Evolutionary conservation across 2,888 invertebrate genomes (phyloP).

Genomic region (Sceliomorpha sp.): DNA sequence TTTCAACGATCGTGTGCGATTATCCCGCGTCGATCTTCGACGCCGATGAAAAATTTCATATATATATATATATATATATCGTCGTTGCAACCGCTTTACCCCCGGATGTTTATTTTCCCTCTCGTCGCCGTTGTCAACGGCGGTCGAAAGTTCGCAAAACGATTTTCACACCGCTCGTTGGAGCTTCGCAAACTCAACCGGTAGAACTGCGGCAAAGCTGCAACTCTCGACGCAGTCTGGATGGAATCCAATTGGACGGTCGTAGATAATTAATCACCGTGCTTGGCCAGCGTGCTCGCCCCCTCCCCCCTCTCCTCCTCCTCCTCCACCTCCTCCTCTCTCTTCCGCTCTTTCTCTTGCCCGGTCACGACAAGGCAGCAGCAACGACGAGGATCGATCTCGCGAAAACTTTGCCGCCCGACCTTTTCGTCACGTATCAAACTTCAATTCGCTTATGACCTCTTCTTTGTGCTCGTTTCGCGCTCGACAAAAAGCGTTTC

Average conservation of each 20-base stretch:
- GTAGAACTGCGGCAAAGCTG: constrained; percentile 42
- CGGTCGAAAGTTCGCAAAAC: constrained; percentile 27
- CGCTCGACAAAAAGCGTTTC: constrained; percentile 7
- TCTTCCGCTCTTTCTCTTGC: too few species aligned
- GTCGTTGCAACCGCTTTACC: too few species aligned
- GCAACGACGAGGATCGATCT: constrained; percentile 20
- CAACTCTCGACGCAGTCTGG: constrained; percentile 44
- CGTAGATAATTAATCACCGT: constrained; percentile 59
- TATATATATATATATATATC: too few species aligned
- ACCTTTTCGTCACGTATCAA: constrained; percentile 33
- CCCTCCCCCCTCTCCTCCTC: constrained; percentile 15
- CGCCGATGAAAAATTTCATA: too few species aligned
- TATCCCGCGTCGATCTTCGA: too few species aligned
- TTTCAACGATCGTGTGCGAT: too few species aligned
- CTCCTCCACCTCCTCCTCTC: too few species aligned
- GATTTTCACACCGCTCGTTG: constrained; percentile 32
- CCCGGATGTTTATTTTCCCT: too few species aligned
- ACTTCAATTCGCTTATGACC: constrained; percentile 23
- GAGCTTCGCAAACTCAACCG: constrained; percentile 24
- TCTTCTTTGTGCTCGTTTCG: constrained; percentile 24
- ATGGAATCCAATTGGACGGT: constrained; percentile 60
- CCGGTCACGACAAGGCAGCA: too few species aligned
- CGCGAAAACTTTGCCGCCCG: constrained; percentile 20
- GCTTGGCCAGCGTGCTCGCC: constrained; percentile 46
- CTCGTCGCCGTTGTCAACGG: constrained; percentile 35